Base-by-base conservation (phyloP, 2,113 vertebrate genomes). In the Podocnemis expansa region DNA sequence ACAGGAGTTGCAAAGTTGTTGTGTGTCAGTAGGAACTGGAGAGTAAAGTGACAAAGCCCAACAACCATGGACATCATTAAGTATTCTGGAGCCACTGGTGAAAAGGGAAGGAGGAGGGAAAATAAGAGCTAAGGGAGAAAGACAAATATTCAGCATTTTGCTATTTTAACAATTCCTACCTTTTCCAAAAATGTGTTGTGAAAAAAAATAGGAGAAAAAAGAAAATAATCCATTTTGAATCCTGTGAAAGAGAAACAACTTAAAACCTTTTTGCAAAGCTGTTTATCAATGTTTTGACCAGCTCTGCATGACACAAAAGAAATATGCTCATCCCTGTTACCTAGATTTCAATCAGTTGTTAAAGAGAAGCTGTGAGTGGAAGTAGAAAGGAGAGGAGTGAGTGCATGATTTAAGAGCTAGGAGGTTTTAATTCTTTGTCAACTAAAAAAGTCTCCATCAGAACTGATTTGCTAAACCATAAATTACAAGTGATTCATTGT, bases 401-500 rank as follows among this genome's bases (percentile, higher is more conserved):
- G 24, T 22, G 43, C 45, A 76, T 76, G 43, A 43, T 76, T 76
- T 45, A 76, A 45, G 45, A 76, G 13, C 12, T 45, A 7, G 56
- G 56, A 58, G 24, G 43, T 76, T 45, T 76, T 27, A 43, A 76
- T 27, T 24, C 10, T 76, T 45, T 76, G 41, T 75, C 43, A 25
- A 27, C 24, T 76, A 22, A 76, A 22, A 76, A 76, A 76, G 24
- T 45, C 43, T 76, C 6, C 73, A 45, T 43, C 12, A 43, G 13
- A 76, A 45, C 12, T 43, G 24, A 76, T 14, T 25, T 25, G 24
- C 38, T 29, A 27, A 76, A 76, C 43, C 4, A 29, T 76, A 87
- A 95, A 51, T 89, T 93, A 67, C 87, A 78, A 91, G 89, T 94
- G 89, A n/a, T 73, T n/a, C n/a, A n/a, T n/a, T n/a, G n/a, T n/a